Conservation (phyloP, 2,888 invertebrate species). For the Catocala sponsa region DNA sequence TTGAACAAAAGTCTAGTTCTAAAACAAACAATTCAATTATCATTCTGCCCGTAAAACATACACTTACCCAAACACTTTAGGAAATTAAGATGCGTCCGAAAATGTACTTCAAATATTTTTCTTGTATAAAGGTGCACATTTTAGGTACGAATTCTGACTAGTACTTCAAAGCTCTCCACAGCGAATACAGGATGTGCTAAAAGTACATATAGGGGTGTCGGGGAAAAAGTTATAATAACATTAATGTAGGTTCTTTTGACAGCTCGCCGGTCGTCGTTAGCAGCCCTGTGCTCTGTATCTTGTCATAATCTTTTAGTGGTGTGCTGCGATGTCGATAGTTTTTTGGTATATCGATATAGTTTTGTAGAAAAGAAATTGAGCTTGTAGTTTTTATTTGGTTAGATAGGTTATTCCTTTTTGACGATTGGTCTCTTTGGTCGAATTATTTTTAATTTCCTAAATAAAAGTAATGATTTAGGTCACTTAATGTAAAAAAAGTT, state of each 20-base stretch:
- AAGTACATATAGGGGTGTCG: slow-evolving; percentile 67
- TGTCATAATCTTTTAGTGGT: slow-evolving; percentile 85
- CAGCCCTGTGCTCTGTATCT: slow-evolving; percentile 85
- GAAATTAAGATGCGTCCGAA: neutral
- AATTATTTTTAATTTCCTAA: no score
- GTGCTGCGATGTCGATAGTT: slow-evolving; percentile 51
- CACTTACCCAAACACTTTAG: neutral
- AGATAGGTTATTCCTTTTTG: no score
- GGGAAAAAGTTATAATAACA: slow-evolving; percentile 87
- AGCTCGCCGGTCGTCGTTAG: slow-evolving; percentile 84
- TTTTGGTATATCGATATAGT: slow-evolving; percentile 44
- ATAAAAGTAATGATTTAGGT: no score
- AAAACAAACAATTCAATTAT: no score
- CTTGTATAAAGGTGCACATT: neutral
- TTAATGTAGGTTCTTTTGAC: slow-evolving; percentile 88
- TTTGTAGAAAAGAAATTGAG: slow-evolving; percentile 7
- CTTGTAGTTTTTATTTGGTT: neutral
- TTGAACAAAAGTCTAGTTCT: no score
- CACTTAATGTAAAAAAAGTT: no score
- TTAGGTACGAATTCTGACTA: slow-evolving; percentile 29
- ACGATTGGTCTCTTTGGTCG: no score
- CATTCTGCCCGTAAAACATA: neutral
- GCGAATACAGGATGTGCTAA: slow-evolving; percentile 42
- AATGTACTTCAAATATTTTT: neutral
- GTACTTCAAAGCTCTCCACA: slow-evolving; percentile 42